Percentiles rank a stretch among this genome's conserved stretches.
phyloP scores from a whole-genome alignment of 2,113 vertebrate genomes.

The Pogona vitticeps region DNA sequence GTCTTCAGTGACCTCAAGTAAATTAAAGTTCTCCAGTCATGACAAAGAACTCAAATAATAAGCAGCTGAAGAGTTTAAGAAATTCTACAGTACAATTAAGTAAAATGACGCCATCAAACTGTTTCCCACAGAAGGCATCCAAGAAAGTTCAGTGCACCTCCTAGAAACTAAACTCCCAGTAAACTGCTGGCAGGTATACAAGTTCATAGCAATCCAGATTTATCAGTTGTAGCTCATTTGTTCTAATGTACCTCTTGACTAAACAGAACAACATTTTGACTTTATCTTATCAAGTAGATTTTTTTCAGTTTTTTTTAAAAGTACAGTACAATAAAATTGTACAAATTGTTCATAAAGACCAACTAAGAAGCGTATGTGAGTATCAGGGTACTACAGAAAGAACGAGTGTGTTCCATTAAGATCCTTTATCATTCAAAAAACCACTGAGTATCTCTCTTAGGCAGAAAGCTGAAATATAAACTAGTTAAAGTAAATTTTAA shows the following conservation, averaged over 20 bases:
- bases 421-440: too few species aligned
- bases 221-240: constrained; percentile 1
- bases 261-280: constrained; percentile 5
- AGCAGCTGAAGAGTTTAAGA: background rate
- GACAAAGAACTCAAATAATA: constrained; percentile 34
- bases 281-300: background rate
- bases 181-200: background rate
- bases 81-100: constrained; percentile 8
- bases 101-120: background rate
- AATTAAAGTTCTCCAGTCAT: background rate
- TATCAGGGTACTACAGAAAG: too few species aligned
- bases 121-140: constrained; percentile 44
- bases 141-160: background rate
- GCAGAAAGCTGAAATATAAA: too few species aligned
- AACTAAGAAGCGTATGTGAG: too few species aligned
- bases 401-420: too few species aligned
- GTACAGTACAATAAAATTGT: background rate
- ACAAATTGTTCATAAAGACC: background rate
- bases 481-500: too few species aligned
- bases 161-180: background rate
- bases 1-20: background rate
- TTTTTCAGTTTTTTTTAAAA: background rate
- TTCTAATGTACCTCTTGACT: background rate
- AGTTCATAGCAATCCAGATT: background rate
- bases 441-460: too few species aligned